A percentile compares a stretch with the other conserved stretches of the same genome.
phyloP scores from a whole-genome alignment of 64 coral and sea anemone species.

The Dendrophyllia cribrosa region DNA sequence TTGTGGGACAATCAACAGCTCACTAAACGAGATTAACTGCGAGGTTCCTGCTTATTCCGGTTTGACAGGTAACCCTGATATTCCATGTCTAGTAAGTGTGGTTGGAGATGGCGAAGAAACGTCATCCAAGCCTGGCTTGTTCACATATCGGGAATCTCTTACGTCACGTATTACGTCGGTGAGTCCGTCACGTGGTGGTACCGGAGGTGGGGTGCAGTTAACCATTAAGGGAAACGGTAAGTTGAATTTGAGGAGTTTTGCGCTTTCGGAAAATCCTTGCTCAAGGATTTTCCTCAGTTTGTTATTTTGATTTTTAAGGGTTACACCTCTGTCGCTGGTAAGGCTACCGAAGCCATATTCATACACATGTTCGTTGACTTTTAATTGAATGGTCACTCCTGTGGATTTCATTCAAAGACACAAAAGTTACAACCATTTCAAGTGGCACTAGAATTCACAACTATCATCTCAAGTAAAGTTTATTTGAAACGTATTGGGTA shows the following conservation, averaged over 20 bases:
- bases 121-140: constrained; percentile 1
- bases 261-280: too few relatives aligned
- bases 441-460: too few relatives aligned
- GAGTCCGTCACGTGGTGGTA: constrained; percentile 70
- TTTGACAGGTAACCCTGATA: neutral
- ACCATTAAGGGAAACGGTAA: constrained; percentile 76
- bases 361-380: too few relatives aligned
- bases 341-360: too few relatives aligned
- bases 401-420: too few relatives aligned
- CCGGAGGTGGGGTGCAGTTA: constrained; percentile 61
- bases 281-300: too few relatives aligned
- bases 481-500: too few relatives aligned
- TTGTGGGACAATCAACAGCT: constrained; percentile 41
- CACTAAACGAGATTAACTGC: constrained; percentile 42
- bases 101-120: neutral
- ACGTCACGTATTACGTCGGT: constrained; percentile 70
- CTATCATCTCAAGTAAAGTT: too few relatives aligned
- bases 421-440: too few relatives aligned
- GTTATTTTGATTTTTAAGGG: too few relatives aligned
- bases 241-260: neutral
- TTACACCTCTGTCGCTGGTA: too few relatives aligned
- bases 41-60: constrained; percentile 62
- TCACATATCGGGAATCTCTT: constrained; percentile 66
- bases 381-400: too few relatives aligned
- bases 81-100: constrained; percentile 20